Evolutionary conservation across 2,113 vertebrate genomes (phyloP).

Genomic region (Willisornis vidua): DNA sequence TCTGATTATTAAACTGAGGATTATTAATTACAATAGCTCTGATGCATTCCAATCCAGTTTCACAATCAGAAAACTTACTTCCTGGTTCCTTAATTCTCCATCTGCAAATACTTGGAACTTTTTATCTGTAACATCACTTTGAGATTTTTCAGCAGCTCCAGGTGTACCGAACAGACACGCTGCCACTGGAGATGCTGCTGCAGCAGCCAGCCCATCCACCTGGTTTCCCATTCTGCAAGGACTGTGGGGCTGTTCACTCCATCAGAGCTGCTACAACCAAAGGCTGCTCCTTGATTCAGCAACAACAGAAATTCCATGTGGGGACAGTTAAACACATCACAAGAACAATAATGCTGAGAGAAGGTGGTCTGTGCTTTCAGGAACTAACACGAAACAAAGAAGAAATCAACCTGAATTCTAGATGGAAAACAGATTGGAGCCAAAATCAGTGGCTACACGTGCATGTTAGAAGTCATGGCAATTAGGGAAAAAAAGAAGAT

Average conservation of each 20-base stretch:
- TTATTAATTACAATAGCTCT: background rate
- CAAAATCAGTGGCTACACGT: fast-evolving
- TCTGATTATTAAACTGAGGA: background rate
- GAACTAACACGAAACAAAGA: background rate
- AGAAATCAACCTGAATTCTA: background rate
- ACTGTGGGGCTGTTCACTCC: background rate
- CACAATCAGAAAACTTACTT: background rate
- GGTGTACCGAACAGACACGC: background rate
- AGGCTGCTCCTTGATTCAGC: background rate
- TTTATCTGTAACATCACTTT: background rate
- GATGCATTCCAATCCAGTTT: background rate
- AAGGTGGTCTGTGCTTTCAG: background rate
- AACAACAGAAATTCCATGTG: background rate
- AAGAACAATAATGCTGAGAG: background rate
- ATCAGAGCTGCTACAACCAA: background rate
- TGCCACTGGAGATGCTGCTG: background rate
- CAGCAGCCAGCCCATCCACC: background rate
- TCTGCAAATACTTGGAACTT: background rate
- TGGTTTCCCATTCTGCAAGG: background rate
- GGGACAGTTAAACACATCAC: background rate
- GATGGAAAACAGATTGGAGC: background rate
- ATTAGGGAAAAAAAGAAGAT: background rate
- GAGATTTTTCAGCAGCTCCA: background rate
- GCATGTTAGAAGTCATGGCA: background rate
- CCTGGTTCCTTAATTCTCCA: background rate